A percentile compares a stretch with the other conserved stretches of the same genome.
Evolutionary conservation across 1,140 invertebrate species (phyloP).

Genomic region (Lithobius niger): DNA sequence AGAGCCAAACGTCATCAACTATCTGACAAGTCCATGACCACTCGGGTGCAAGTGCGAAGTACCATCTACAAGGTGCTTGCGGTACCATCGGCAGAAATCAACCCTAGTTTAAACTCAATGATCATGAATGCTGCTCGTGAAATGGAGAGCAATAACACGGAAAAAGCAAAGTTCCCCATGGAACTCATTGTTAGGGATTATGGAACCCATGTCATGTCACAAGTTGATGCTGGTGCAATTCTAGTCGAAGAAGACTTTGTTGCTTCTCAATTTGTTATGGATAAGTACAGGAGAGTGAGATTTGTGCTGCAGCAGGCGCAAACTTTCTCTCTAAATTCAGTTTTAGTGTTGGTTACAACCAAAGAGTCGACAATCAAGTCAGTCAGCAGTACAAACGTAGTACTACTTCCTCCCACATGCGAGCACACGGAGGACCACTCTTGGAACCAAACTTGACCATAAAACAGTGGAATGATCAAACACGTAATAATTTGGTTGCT

Average conservation of each 20-base stretch:
- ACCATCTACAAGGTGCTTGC: slow-evolving; percentile 17
- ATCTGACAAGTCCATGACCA: slow-evolving; percentile 20
- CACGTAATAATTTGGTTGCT: background rate
- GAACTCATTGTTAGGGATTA: slow-evolving; percentile 22
- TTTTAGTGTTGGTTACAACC: too few species aligned
- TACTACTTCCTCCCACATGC: too few species aligned
- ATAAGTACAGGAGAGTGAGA: background rate
- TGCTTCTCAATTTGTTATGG: background rate
- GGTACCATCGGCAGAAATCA: background rate
- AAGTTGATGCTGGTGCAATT: slow-evolving; percentile 21
- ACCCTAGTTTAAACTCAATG: background rate
- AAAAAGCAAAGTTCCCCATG: background rate
- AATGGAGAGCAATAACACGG: background rate
- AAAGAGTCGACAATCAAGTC: too few species aligned
- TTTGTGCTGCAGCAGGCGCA: background rate
- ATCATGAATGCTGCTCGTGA: background rate
- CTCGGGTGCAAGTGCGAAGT: slow-evolving; percentile 21
- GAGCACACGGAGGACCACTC: background rate
- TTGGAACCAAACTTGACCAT: background rate
- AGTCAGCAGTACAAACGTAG: too few species aligned
- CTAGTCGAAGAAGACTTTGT: slow-evolving; percentile 11
- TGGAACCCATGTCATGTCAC: slow-evolving; percentile 24
- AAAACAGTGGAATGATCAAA: background rate
- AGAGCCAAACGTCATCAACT: slow-evolving; percentile 19
- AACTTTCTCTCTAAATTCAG: background rate